phyloP scores from a whole-genome alignment of 2,888 invertebrate genomes.

The Folsomia candida region DNA sequence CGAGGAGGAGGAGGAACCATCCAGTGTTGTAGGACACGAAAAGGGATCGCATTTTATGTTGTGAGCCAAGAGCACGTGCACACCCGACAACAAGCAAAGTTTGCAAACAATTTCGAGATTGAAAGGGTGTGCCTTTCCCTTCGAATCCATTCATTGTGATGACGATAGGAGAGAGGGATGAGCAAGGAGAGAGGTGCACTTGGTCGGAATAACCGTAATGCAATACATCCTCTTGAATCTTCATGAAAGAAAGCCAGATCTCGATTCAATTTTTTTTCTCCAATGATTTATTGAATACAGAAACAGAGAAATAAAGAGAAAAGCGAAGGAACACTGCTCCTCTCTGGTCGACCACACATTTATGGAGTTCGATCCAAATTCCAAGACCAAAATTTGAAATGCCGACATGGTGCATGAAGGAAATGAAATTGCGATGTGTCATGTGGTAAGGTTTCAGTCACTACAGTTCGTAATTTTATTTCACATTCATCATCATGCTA shows the following conservation, averaged over 20 bases:
- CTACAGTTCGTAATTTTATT: not conserved
- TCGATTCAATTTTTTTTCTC: conserved; percentile 2
- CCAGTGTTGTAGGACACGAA: too few relatives aligned
- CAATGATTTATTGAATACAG: conserved; percentile 12
- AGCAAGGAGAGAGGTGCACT: conserved; percentile 15
- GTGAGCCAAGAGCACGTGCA: conserved; percentile 1
- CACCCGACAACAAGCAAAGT: not conserved
- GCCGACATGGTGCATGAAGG: not conserved
- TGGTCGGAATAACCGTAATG: conserved; percentile 3
- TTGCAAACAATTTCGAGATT: conserved; percentile 5
- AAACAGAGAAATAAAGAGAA: not conserved
- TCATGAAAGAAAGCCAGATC: not conserved
- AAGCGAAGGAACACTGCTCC: not conserved
- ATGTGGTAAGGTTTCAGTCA: not conserved
- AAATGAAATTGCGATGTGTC: not conserved
- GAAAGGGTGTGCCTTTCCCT: conserved; percentile 4
- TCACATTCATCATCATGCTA: not conserved
- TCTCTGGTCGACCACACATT: not conserved
- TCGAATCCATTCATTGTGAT: not conserved
- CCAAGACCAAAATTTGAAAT: not conserved
- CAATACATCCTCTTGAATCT: not conserved
- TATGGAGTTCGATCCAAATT: not conserved
- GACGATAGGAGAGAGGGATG: not conserved
- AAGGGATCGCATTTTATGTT: not conserved
- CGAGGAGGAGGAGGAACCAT: too few relatives aligned